Percentiles rank a stretch among this genome's conserved stretches.
These are phyloP conservation scores for Benthosema pterotum DNA, from an alignment of 2,797 vertebrate genomes.

Conservation along the genomic window DNA sequence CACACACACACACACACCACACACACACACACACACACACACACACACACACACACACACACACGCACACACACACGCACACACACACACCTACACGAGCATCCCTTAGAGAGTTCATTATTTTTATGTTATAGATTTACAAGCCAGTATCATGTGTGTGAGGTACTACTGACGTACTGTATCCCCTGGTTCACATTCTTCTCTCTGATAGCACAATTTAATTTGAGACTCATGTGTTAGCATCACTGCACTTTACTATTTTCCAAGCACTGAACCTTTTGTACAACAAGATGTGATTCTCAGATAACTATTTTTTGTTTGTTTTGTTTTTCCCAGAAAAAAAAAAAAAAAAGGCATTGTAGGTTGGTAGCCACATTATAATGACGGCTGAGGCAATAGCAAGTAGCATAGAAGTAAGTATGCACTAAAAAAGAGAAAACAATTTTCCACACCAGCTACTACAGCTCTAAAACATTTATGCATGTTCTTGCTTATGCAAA, in stretches of 20 bases:
- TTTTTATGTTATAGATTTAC: constrained; percentile 41
- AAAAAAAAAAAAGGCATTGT: too few relatives aligned
- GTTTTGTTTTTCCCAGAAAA: too few relatives aligned
- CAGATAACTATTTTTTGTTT: too few relatives aligned
- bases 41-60: constrained; percentile 5
- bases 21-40: background rate
- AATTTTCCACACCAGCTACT: background rate
- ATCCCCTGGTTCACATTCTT: constrained; percentile 25
- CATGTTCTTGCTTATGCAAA: constrained; percentile 29
- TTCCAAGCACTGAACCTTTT: constrained; percentile 12
- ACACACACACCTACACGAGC: constrained; percentile 1
- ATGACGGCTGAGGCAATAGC: too few relatives aligned
- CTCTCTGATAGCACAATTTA: constrained; percentile 34
- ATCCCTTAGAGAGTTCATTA: constrained; percentile 55
- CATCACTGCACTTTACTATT: constrained; percentile 4
- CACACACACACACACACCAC: too few relatives aligned
- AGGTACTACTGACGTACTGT: background rate
- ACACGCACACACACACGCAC: background rate
- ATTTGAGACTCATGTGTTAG: constrained; percentile 37
- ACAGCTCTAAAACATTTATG: constrained; percentile 42
- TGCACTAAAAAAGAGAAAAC: too few relatives aligned
- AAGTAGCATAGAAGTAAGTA: too few relatives aligned
- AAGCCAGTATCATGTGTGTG: constrained; percentile 23
- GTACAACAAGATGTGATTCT: background rate
- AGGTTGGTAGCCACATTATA: too few relatives aligned